A percentile compares a stretch with the other conserved stretches of the same genome.
Evolutionary conservation across 2,113 vertebrate species (phyloP).

Genomic region (Tenrec ecaudatus): DNA sequence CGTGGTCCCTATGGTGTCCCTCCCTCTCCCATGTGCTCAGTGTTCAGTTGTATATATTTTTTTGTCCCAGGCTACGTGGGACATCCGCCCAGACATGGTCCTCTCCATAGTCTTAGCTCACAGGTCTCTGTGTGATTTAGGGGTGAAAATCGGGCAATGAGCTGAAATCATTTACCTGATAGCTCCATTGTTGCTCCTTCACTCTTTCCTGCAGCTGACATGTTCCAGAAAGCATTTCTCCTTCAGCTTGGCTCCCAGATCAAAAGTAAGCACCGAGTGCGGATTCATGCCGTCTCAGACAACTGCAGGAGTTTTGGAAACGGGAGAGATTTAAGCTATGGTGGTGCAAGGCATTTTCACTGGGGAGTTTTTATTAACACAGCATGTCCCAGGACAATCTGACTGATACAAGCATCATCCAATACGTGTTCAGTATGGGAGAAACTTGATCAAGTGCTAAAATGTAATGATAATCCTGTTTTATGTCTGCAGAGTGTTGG

Average conservation of each 20-base stretch:
- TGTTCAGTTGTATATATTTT: too few relatives aligned
- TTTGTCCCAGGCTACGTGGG: too few relatives aligned
- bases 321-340: background rate
- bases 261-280: background rate
- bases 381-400: background rate
- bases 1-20: too few relatives aligned
- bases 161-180: background rate
- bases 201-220: background rate
- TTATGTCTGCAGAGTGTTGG: background rate
- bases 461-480: background rate
- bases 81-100: too few relatives aligned
- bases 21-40: too few relatives aligned
- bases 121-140: too few relatives aligned
- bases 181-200: background rate
- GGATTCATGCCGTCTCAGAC: background rate
- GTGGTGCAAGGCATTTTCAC: rapidly evolving
- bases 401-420: background rate
- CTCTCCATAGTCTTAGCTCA: too few relatives aligned
- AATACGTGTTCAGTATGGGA: background rate
- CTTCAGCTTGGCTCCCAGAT: background rate
- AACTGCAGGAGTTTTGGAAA: rapidly evolving
- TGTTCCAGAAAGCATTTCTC: background rate
- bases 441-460: too few relatives aligned
- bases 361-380: background rate
- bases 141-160: too few relatives aligned